Evolutionary conservation across 2,113 vertebrate species (phyloP), one percentile per base, ranked within the genome.

Genomic region (Tinamus guttatus): DNA sequence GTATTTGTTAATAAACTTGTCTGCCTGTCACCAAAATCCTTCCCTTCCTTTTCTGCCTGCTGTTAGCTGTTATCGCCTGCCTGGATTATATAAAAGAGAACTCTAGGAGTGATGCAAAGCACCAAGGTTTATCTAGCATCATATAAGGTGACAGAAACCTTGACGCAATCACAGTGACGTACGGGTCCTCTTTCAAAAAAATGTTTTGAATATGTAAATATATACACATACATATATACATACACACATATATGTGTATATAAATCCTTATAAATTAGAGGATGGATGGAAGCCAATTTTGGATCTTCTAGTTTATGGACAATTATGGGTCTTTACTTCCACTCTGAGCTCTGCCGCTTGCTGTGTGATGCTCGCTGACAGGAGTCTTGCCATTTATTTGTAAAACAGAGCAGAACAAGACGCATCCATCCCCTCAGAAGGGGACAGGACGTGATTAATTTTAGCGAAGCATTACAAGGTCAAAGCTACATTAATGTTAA

Each of bases 101-200:
- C 13, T 13, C 32, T 0, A 32, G 0, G 32, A 14, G 18, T 11
- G 15, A 7, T 45, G 7, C 13, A n/a, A 47, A 64, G 34, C 32
- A 38, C 4, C 15, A 7, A 32, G 56, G 20, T 24, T 69, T 64
- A n/a, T 40, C 18, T 9, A 41, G 15, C 21, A 21, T 47, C 38
- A 38, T 13, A 12, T 13, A 32, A 22, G 40, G n/a, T 41, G 68
- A 32, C 13, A 24, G 65, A 47, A 68, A 59, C 15, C 28, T 47
- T 40, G 13, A 19, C 17, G 40, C 10, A 17, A 75, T 22, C 36
- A 64, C 0, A 2, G 22, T 19, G 36, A 22, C 0, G 0, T 8
- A 22, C n/a, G 21, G 6, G 15, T 62, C 27, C 7, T 58, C 11
- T 30, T 64, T 28, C 30, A 11, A 49, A 49, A 49, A 49, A 43